Evolutionary conservation across 2,113 vertebrate species (phyloP).

Genomic region (Hemibagrus wyckioides): DNA sequence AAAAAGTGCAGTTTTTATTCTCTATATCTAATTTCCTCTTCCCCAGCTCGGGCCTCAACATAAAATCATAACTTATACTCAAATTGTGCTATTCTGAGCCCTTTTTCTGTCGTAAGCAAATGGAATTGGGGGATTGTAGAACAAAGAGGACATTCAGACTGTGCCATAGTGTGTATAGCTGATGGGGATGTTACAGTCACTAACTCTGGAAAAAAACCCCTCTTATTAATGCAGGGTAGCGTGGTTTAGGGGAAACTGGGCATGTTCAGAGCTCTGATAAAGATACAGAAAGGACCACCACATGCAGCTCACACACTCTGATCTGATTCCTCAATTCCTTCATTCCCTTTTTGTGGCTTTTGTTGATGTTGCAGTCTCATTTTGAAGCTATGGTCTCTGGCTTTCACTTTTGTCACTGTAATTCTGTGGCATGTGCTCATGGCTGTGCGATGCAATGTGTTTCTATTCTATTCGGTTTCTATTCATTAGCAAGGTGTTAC

Average conservation of each 20-base stretch:
- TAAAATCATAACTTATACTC: conserved; percentile 53
- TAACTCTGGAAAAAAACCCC: conserved; percentile 39
- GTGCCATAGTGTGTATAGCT: conserved; percentile 49
- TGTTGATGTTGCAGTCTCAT: background rate
- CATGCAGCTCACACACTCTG: background rate
- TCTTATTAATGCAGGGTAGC: conserved; percentile 30
- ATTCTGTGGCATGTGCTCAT: background rate
- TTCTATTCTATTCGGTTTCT: background rate
- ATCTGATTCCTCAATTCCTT: background rate
- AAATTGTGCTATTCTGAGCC: conserved; percentile 36
- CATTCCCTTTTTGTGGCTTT: background rate
- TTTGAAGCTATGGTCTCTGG: background rate
- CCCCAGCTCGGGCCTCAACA: conserved; percentile 36
- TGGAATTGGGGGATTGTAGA: conserved; percentile 48
- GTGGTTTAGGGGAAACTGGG: conserved; percentile 25
- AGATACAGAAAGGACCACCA: conserved; percentile 24
- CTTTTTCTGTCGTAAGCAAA: conserved; percentile 37
- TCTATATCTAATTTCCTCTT: conserved; percentile 52
- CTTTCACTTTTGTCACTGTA: background rate
- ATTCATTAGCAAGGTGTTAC: conserved; percentile 48
- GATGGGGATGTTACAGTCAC: conserved; percentile 52
- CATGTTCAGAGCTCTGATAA: conserved; percentile 41
- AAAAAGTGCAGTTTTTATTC: conserved; percentile 46
- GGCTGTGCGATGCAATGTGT: conserved; percentile 3
- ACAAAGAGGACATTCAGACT: conserved; percentile 60